phyloP scores from a whole-genome alignment of 2,888 invertebrate genomes.

The Ryuthela nishihirai region DNA sequence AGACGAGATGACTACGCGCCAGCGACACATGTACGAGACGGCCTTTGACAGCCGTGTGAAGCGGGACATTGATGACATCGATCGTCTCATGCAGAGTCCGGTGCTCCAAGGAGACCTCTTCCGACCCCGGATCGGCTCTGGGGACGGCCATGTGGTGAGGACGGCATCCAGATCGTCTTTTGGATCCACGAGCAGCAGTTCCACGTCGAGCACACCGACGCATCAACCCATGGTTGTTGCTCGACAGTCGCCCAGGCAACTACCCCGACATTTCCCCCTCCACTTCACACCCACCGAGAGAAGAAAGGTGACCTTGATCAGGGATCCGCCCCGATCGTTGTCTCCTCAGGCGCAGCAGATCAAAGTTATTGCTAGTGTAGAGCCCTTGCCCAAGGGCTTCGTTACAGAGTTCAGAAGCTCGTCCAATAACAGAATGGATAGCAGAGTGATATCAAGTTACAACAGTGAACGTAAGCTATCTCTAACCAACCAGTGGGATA shows the following conservation, averaged over 20 bases:
- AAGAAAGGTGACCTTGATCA: conserved; percentile 26
- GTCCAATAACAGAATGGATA: no score
- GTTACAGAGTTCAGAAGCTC: no score
- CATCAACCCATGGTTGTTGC: conserved; percentile 25
- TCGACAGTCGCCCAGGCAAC: conserved; percentile 12
- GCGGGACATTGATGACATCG: conserved; percentile 71
- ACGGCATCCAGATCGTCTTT: conserved; percentile 29
- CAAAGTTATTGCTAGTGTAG: conserved; percentile 7
- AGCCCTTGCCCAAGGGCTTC: conserved; percentile 9
- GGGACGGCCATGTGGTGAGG: conserved; percentile 5
- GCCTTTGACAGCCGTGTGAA: conserved; percentile 83
- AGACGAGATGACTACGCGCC: conserved; percentile 52
- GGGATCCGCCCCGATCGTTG: conserved; percentile 21
- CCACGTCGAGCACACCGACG: conserved; percentile 28
- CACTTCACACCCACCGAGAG: conserved; percentile 30
- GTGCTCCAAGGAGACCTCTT: conserved; percentile 54
- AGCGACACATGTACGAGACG: conserved; percentile 77
- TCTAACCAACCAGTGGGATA: conserved; percentile 23
- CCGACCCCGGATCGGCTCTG: conserved; percentile 1
- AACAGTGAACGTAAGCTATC: conserved; percentile 26
- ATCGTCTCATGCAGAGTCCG: conserved; percentile 64
- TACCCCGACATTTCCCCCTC: conserved; percentile 5
- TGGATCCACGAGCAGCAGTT: conserved; percentile 33
- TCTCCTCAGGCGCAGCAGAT: conserved; percentile 25
- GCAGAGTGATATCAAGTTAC: conserved; percentile 11